Evolutionary conservation across 2,797 vertebrate genomes (phyloP).

Genomic region (Steatocranus sp.): DNA sequence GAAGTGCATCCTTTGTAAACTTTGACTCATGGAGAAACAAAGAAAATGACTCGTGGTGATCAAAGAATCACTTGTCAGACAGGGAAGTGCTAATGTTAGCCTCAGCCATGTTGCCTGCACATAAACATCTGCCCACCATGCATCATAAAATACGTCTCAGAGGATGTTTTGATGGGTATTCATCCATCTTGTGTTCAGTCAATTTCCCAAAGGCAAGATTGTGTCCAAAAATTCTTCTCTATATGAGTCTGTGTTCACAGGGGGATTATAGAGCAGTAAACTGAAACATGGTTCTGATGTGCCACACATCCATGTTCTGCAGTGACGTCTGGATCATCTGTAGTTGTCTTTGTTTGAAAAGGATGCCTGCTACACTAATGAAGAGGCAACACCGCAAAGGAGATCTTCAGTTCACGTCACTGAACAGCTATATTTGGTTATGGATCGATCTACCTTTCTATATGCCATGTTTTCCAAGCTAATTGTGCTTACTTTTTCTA

Average conservation of each 20-base stretch:
- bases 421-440: background rate
- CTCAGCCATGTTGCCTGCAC: background rate
- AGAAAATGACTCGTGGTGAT: background rate
- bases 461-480: background rate
- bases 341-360: background rate
- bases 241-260: background rate
- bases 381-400: background rate
- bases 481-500: background rate
- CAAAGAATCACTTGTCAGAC: background rate
- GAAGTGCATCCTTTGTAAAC: background rate
- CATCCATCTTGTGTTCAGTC: background rate
- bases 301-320: constrained; percentile 28
- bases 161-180: background rate
- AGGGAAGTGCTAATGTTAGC: background rate
- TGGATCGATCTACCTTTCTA: background rate
- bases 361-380: background rate
- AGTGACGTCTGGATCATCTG: constrained; percentile 33
- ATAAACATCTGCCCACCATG: constrained; percentile 46
- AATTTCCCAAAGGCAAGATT: background rate
- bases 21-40: background rate
- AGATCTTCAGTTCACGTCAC: background rate
- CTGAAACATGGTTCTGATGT: constrained; percentile 30
- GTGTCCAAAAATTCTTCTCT: background rate
- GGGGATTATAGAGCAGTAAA: constrained; percentile 1
- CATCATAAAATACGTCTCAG: background rate